Evolutionary conservation across 2,888 invertebrate species (phyloP), one percentile per base, ranked within the genome.

Genomic region (Sphaerophoria taeniata): DNA sequence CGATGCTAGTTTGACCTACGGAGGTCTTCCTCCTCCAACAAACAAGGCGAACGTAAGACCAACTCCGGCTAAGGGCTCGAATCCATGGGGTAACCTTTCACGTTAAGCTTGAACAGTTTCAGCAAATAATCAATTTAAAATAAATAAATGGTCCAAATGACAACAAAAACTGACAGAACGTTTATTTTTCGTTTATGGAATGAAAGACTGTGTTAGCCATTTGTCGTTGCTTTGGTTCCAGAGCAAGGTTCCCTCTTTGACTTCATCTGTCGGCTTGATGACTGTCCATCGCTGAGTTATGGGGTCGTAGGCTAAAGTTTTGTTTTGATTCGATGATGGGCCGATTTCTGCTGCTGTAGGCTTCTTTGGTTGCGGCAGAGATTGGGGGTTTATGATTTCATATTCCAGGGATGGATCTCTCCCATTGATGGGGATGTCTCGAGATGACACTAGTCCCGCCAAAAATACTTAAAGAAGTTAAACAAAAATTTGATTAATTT

Each of bases 221-320:
- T 91, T 91, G 87, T 91, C 91, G 49, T 91, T 91, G 87, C 83
- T 89, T 77, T 91, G 91, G 87, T 91, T 91, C 91, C 91, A 91
- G 9, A 89, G 24, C 2, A 91, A 77, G 7, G 89, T 88, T 9
- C 83, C 90, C 31, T 89, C 90, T 5, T 83, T 87, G 3, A 90
- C 86, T 1, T 90, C 89, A 83, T 90, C 90, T 5, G 75, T 87
- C 0, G 88, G 81, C 9, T 88, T 88, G 0, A 91, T 71, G 36
- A 79, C 49, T 1, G 89, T 89, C 91, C 91, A 91, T n/a, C 88
- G 88, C 60, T 89, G 80, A 0, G 88, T 76, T 43, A 80, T 65
- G 0, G 91, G 89, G 85, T 90, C 88, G 60, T 87, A 91, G 0
- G 87, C 88, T 72, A 91, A 91, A 3, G 88, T 90, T 83, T 91